A percentile compares a stretch with the other conserved stretches of the same genome.
Evolutionary conservation across 53 echinoderm and acorn worm species (phyloP).

Genomic region (Stichopus horrens): DNA sequence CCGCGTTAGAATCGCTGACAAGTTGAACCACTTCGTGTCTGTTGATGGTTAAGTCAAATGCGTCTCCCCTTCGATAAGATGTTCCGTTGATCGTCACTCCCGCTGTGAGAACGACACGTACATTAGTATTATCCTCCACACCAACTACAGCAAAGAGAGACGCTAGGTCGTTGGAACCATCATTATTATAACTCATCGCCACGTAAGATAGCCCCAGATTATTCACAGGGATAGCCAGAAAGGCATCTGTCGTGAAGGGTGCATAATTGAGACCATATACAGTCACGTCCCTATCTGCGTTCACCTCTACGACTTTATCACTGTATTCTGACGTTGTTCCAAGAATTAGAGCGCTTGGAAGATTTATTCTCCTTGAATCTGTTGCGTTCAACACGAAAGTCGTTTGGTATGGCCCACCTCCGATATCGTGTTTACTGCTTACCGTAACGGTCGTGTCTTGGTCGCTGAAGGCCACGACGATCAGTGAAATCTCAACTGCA

Average conservation of each 20-base stretch:
- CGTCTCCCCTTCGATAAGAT: constrained; percentile 52
- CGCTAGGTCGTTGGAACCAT: neutral
- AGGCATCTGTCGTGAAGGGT: constrained; percentile 62
- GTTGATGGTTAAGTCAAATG: constrained; percentile 39
- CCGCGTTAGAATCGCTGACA: neutral
- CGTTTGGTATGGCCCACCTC: neutral
- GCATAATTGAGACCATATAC: constrained; percentile 58
- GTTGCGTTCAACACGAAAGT: neutral
- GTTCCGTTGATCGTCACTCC: constrained; percentile 51
- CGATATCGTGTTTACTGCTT: neutral
- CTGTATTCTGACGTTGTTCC: constrained; percentile 21
- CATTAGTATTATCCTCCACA: constrained; percentile 35
- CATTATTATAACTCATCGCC: constrained; percentile 38
- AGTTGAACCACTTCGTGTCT: constrained; percentile 62
- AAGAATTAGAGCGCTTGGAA: constrained; percentile 12
- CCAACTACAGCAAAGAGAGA: constrained; percentile 28
- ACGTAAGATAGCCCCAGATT: constrained; percentile 60
- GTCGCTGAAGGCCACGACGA: constrained; percentile 22
- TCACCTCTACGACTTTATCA: constrained; percentile 48
- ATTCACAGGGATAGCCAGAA: constrained; percentile 58
- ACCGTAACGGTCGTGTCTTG: constrained; percentile 2
- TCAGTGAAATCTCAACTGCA: constrained; percentile 3
- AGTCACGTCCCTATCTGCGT: constrained; percentile 56
- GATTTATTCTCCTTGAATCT: neutral
- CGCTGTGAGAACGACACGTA: constrained; percentile 45